These are phyloP conservation scores for Pristionchus maxplancki DNA, from an alignment of 2,888 invertebrate genomes.

Conservation along the genomic window DNA sequence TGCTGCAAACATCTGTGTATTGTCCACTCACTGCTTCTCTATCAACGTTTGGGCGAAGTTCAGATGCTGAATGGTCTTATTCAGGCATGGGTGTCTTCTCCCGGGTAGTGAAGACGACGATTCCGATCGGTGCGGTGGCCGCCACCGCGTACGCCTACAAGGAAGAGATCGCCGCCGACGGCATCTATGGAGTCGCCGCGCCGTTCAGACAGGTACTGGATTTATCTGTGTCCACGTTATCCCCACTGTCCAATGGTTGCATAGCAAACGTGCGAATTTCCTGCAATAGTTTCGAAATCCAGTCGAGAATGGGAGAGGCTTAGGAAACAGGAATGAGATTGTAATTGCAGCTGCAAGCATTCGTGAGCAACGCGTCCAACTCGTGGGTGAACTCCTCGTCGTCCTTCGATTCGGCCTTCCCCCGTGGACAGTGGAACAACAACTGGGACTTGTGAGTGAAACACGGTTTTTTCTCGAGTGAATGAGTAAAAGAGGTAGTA, in stretches of 20 bases:
- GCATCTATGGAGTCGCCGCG: neutral
- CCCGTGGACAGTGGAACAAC: slow-evolving; percentile 71
- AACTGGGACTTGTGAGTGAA: slow-evolving; percentile 72
- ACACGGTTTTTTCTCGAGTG: too few relatives aligned
- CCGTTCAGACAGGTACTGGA: slow-evolving; percentile 11
- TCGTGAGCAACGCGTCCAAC: neutral
- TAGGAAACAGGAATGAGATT: neutral
- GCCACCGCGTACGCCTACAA: neutral
- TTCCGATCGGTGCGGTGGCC: slow-evolving; percentile 40
- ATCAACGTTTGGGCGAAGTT: too few relatives aligned
- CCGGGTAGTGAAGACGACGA: slow-evolving; percentile 10
- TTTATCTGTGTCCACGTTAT: too few relatives aligned
- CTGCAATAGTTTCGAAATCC: too few relatives aligned
- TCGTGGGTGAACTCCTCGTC: too few relatives aligned
- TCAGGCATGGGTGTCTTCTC: slow-evolving; percentile 28
- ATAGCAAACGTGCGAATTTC: too few relatives aligned
- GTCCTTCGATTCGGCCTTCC: slow-evolving; percentile 62
- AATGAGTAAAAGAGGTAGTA: too few relatives aligned
- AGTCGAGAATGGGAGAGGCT: too few relatives aligned
- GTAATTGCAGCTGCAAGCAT: neutral
- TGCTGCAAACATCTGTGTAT: too few relatives aligned
- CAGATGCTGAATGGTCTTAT: neutral
- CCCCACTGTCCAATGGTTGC: too few relatives aligned
- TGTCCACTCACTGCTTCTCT: too few relatives aligned
- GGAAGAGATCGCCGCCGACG: slow-evolving; percentile 35